These are phyloP conservation scores for Myoxocephalus aenaeus DNA, from an alignment of 2,797 vertebrate species.

Conservation along the genomic window DNA sequence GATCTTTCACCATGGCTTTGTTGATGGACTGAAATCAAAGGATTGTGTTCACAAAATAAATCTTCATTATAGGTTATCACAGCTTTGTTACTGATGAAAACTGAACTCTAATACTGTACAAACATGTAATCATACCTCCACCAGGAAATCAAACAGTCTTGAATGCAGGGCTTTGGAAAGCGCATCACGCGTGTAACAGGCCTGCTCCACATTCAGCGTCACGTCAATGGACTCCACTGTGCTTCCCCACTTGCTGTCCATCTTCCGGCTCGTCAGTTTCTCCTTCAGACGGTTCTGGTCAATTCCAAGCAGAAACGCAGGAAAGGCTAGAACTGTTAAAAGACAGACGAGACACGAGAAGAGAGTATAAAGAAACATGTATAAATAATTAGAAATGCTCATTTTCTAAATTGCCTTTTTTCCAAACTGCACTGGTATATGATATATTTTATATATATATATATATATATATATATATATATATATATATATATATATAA, in stretches of 20 bases:
- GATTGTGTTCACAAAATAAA: background rate
- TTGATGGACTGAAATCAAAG: slow-evolving; percentile 92
- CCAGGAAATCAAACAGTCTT: slow-evolving; percentile 94
- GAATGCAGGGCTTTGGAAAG: slow-evolving; percentile 95
- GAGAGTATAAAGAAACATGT: background rate
- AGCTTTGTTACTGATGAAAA: background rate
- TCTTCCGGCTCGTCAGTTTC: slow-evolving; percentile 97
- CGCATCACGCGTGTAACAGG: slow-evolving; percentile 95
- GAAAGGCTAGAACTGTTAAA: slow-evolving; percentile 93
- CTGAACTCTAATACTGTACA: background rate
- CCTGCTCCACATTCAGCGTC: slow-evolving; percentile 97
- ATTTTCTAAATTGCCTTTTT: background rate
- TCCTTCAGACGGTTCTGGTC: slow-evolving; percentile 94
- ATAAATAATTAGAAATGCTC: background rate
- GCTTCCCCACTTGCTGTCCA: slow-evolving; percentile 99
- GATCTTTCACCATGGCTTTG: slow-evolving; percentile 96
- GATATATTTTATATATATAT: too few species aligned
- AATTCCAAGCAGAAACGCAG: slow-evolving; percentile 95
- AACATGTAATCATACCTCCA: slow-evolving; percentile 87
- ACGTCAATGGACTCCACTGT: slow-evolving; percentile 96
- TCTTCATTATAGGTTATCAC: background rate
- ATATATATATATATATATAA: too few species aligned
- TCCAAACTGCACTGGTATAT: too few species aligned
- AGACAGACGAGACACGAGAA: background rate
- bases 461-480: too few species aligned